phyloP scores from a whole-genome alignment of 2,888 invertebrate genomes.

The Tipula unca region DNA sequence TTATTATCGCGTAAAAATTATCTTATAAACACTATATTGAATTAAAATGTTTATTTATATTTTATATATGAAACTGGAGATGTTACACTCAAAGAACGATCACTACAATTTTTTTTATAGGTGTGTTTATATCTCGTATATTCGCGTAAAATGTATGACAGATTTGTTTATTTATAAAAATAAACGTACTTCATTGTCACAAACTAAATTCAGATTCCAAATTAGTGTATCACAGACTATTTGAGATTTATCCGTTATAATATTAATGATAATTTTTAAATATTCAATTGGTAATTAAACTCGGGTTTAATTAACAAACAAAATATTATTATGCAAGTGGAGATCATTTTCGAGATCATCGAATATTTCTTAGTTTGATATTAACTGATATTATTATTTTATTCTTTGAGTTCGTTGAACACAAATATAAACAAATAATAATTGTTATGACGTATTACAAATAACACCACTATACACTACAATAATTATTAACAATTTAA shows the following conservation, averaged over 20 bases:
- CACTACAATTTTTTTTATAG: background rate
- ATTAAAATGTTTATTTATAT: background rate
- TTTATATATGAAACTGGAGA: background rate
- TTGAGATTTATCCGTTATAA: background rate
- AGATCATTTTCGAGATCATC: too few species aligned
- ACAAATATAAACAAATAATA: background rate
- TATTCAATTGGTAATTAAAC: background rate
- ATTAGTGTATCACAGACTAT: background rate
- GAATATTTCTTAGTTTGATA: background rate
- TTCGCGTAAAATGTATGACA: background rate
- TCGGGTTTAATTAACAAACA: background rate
- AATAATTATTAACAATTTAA: background rate
- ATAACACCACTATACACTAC: background rate
- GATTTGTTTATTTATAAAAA: background rate
- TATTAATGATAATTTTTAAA: background rate
- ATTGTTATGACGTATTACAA: background rate
- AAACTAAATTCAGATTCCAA: background rate
- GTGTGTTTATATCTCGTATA: background rate
- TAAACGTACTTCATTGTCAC: background rate
- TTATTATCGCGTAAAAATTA: background rate
- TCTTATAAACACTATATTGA: background rate
- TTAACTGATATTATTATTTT: background rate
- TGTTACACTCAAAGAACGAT: background rate
- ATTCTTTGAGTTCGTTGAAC: background rate
- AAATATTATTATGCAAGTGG: background rate